Base-by-base conservation (phyloP, 2,888 invertebrate genomes). In the Leptinotarsa rubiginosa region DNA sequence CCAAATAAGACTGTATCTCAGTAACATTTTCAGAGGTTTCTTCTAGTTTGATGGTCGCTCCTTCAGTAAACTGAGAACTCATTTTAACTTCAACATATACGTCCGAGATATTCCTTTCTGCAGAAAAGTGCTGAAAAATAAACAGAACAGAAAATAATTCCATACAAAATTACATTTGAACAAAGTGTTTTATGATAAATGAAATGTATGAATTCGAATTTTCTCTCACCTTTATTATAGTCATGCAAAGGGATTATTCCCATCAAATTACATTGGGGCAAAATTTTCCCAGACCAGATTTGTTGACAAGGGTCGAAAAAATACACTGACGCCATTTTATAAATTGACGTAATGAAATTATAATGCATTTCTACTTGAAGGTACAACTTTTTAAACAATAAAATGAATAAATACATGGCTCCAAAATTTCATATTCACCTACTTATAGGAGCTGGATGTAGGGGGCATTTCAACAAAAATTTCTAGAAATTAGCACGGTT, bases 1-100 rank as follows among this genome's bases (percentile, higher is more conserved):
- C 94, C 79, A 96, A 88, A 84, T 96, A 96, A 65, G 93, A 92
- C 84, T 96, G 95, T 79, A 96, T 92, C 82, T 94, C 92, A 10
- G 92, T 92, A 47, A 93, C 92, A 79, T 87, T 88, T 77, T 88
- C 88, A n/a, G 85, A 75, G 49, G 87, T 84, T 71, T 89, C 89
- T 80, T 89, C 89, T 73, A 90, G 84, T 76, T 88, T 89, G 62
- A 89, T 87, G 68, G 89, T 87, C 68, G 89, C 87, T 75, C 79
- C 81, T 68, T 85, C 83, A 47, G 85, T 76, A 77, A 87, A 85
- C 77, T 86, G 85, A 78, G 87, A 85, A 77, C 87, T 81, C 88
- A 88, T 88, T 62, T 76, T 85, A 7, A 80, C 80, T 78, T 77
- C 41, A 41, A 41, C 41, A 41, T 41, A 41, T 2, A 41, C 41